Conservation (phyloP, 2,888 invertebrate genomes). For the Amphimallon solstitiale region DNA sequence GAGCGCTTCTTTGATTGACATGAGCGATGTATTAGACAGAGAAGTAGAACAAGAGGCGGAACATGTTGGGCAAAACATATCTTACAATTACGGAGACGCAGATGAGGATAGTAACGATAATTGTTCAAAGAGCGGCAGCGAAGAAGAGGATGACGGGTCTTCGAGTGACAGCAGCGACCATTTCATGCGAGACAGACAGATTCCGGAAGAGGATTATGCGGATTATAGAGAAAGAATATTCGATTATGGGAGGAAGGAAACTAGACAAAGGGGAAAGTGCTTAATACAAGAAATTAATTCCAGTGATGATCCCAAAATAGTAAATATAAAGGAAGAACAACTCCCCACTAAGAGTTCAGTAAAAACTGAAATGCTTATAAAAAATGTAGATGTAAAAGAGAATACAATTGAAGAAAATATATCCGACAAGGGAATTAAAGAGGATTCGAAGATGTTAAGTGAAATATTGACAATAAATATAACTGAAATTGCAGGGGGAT, state of each 20-base stretch:
- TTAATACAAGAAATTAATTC: constrained; percentile 34
- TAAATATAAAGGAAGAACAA: too few relatives aligned
- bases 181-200: constrained; percentile 55
- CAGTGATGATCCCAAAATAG: background rate
- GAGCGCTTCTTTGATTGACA: background rate
- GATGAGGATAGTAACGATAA: constrained; percentile 8
- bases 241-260: constrained; percentile 49
- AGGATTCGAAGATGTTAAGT: constrained; percentile 11
- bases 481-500: constrained; percentile 36
- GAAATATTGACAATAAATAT: constrained; percentile 20
- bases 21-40: constrained; percentile 36
- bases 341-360: too few relatives aligned
- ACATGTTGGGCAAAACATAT: constrained; percentile 10
- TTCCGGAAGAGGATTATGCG: constrained; percentile 51
- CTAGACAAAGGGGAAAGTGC: constrained; percentile 20
- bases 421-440: constrained; percentile 36
- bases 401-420: constrained; percentile 38
- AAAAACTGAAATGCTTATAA: too few relatives aligned
- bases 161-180: constrained; percentile 35
- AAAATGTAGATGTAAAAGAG: too few relatives aligned
- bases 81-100: constrained; percentile 40
- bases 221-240: constrained; percentile 56
- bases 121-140: constrained; percentile 29
- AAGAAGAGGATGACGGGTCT: constrained; percentile 39
- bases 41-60: constrained; percentile 31